Base-by-base conservation (phyloP, 2,113 vertebrate species). In the Urocolius indicus region DNA sequence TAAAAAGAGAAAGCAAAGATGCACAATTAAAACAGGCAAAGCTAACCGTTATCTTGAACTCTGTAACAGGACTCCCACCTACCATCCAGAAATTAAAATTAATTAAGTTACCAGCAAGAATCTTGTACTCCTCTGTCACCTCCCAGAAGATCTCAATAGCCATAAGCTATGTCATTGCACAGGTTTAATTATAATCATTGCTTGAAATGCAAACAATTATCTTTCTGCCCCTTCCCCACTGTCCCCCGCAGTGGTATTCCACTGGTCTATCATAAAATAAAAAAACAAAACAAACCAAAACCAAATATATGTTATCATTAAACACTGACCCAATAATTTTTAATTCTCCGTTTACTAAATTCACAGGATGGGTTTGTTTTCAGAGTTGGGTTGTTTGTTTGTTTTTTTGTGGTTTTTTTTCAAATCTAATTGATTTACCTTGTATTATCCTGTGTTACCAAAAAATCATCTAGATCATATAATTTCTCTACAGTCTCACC, bases 51-150 rank as follows among this genome's bases (percentile, higher is more conserved):
- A 13, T 22, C 18, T 62, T 84, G 43, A 78, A 52, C n/a, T 84
- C 27, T 32, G 13, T 15, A 91, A 59, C 4, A 82, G 5, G 9
- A 68, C 41, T 79, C 51, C 49, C 10, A 89, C 36, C 24, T 84
- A 51, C 19, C 41, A 93, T 30, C 5, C 19, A 83, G 38, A 86
- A 92, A 77, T 59, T 66, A 72, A 75, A 34, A 57, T 58, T 89
- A 71, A 91, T 87, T 75, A 94, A 89, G 27, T 71, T 92, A 84
- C 16, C 46, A 94, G 45, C 21, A 89, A 73, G 69, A 93, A 54
- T 61, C 5, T 6, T 82, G 46, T 41, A 72, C 17, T 73, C 73
- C 41, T 77, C 11, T 83, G 43, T 67, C 36, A 87, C 21, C 13
- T 92, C 51, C 34, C 43, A 89, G 59, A 80, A 91, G n/a, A 63